These are phyloP conservation scores for Sebastes vulpes DNA, from an alignment of 2,797 vertebrate genomes.

Conservation along the genomic window DNA sequence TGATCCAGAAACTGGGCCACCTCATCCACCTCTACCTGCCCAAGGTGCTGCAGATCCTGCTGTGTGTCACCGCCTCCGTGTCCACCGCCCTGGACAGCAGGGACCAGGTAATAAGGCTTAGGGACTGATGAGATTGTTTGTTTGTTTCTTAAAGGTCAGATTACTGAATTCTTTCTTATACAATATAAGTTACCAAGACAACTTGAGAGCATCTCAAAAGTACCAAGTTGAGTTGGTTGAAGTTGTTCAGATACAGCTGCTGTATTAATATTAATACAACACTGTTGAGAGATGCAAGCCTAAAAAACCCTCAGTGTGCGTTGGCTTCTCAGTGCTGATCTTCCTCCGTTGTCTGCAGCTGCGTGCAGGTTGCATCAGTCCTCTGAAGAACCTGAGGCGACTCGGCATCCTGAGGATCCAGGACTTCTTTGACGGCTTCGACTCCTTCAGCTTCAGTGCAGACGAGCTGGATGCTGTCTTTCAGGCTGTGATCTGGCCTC, in stretches of 20 bases:
- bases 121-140: fast-evolving
- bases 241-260: too few relatives aligned
- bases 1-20: constrained; percentile 94
- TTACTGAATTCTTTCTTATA: background rate
- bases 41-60: constrained; percentile 93
- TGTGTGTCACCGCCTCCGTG: constrained; percentile 90
- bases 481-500: constrained; percentile 92
- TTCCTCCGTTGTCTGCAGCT: constrained; percentile 78
- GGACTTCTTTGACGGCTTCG: constrained; percentile 92
- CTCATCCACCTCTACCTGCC: constrained; percentile 90
- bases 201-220: background rate
- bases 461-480: constrained; percentile 95
- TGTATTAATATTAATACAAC: background rate
- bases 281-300: background rate
- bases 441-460: constrained; percentile 89
- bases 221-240: background rate
- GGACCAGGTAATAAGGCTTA: constrained; percentile 86
- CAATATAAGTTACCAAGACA: background rate
- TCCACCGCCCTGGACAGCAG: constrained; percentile 88
- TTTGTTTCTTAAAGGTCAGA: background rate
- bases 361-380: constrained; percentile 90
- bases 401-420: constrained; percentile 91
- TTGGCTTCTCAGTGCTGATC: background rate
- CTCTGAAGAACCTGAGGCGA: constrained; percentile 94
- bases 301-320: background rate